A percentile compares a stretch with the other conserved stretches of the same genome.
phyloP scores from a whole-genome alignment of 2,797 vertebrate species.

The Lutjanus argentimaculatus region DNA sequence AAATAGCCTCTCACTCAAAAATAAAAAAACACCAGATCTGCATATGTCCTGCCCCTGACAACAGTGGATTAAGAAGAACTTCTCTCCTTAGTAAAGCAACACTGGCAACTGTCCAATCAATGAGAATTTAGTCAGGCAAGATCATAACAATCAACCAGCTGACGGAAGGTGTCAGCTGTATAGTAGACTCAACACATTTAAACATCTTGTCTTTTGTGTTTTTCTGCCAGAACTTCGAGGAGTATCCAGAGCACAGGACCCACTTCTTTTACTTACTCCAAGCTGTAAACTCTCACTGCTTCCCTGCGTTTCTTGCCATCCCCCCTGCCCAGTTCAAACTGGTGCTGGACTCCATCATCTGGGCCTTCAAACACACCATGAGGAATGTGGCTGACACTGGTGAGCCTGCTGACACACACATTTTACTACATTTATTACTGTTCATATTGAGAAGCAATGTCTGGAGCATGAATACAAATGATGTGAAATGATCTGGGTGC shows the following conservation, averaged over 20 bases:
- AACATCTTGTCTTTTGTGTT: not conserved
- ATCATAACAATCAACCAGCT: no score
- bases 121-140: no score
- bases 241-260: slow-evolving; percentile 98
- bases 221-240: slow-evolving; percentile 93
- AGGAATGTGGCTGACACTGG: slow-evolving; percentile 99
- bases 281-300: slow-evolving; percentile 99
- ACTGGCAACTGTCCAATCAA: no score
- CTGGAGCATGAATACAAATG: not conserved
- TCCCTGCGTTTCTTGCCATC: slow-evolving; percentile 98
- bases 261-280: slow-evolving; percentile 99
- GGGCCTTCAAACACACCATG: slow-evolving; percentile 99
- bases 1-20: no score
- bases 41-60: no score
- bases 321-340: slow-evolving; percentile 98
- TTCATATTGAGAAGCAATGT: not conserved
- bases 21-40: no score
- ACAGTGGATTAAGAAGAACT: no score
- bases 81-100: no score
- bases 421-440: not conserved
- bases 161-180: no score
- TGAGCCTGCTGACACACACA: slow-evolving; percentile 57
- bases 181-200: no score
- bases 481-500: not conserved
- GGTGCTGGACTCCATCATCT: slow-evolving; percentile 99